Percentiles rank a stretch among this genome's conserved stretches.
These are phyloP conservation scores for Allacma fusca DNA, from an alignment of 2,888 invertebrate species.

Conservation along the genomic window DNA sequence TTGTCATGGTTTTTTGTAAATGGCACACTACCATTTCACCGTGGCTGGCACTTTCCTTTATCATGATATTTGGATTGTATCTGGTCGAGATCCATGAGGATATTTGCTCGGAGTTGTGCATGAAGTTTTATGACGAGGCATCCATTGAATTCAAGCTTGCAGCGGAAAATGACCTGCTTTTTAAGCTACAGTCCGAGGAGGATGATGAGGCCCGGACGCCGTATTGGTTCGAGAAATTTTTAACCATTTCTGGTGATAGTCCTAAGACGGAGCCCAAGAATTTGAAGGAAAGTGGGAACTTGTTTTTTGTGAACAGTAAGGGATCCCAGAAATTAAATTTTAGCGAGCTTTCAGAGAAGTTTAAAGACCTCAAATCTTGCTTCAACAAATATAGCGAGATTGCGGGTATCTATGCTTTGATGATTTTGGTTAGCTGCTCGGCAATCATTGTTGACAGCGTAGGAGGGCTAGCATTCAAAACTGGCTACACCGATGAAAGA, in stretches of 20 bases:
- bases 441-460: slow-evolving; percentile 12
- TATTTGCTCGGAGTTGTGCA: not conserved
- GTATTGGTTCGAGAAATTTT: too few relatives aligned
- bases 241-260: too few relatives aligned
- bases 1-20: not conserved
- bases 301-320: not conserved
- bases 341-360: slow-evolving; percentile 1
- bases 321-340: not conserved
- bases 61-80: not conserved
- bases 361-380: not conserved
- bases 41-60: not conserved
- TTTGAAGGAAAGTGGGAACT: not conserved
- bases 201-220: too few relatives aligned
- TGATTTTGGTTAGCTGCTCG: not conserved
- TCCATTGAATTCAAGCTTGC: not conserved
- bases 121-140: not conserved
- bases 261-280: too few relatives aligned
- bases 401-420: not conserved
- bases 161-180: not conserved
- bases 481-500: not conserved
- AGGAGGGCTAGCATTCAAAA: not conserved
- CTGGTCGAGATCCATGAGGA: not conserved
- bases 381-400: not conserved
- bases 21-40: not conserved
- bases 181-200: too few relatives aligned